Percentiles rank a stretch among this genome's conserved stretches.
phyloP scores from a whole-genome alignment of 2,797 vertebrate genomes.

The Sebastes vulpes region DNA sequence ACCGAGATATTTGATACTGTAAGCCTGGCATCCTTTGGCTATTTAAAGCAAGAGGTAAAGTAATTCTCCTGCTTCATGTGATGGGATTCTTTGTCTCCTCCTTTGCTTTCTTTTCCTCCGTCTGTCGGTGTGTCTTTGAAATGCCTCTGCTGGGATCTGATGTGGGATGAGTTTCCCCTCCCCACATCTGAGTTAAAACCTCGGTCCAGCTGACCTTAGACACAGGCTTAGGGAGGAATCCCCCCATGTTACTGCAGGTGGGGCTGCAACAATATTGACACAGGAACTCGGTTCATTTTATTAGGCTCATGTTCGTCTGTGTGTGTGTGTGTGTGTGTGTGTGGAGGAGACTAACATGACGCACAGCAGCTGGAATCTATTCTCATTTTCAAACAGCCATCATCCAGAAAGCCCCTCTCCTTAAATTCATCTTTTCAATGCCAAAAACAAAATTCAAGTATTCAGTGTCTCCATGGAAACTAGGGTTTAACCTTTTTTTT shows the following conservation, averaged over 20 bases:
- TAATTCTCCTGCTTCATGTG: conserved; percentile 15
- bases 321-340: conserved; percentile 19
- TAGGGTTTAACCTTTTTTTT: conserved; percentile 17
- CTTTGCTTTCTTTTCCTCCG: neutral
- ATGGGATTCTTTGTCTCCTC: conserved; percentile 35
- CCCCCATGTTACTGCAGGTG: conserved; percentile 75
- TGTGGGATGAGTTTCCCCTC: conserved; percentile 10
- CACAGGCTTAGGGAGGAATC: conserved; percentile 63
- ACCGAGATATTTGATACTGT: conserved; percentile 20
- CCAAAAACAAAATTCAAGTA: conserved; percentile 28
- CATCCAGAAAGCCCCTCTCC: conserved; percentile 53
- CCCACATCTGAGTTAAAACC: conserved; percentile 28
- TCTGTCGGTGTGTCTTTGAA: conserved; percentile 48
- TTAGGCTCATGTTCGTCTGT: conserved; percentile 51
- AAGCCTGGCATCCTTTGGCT: conserved; percentile 1
- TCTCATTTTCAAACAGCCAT: conserved; percentile 58
- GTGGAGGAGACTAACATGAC: conserved; percentile 49
- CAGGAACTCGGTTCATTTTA: conserved; percentile 72
- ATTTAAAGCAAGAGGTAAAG: conserved; percentile 40
- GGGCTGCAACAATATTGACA: conserved; percentile 82
- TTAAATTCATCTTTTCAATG: conserved; percentile 42
- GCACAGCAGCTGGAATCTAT: conserved; percentile 78
- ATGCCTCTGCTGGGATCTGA: conserved; percentile 22
- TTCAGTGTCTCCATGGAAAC: conserved; percentile 58
- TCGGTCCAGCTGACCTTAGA: conserved; percentile 52